Base-by-base conservation (phyloP, 64 coral and sea anemone species). In the Stylophora pistillata region DNA sequence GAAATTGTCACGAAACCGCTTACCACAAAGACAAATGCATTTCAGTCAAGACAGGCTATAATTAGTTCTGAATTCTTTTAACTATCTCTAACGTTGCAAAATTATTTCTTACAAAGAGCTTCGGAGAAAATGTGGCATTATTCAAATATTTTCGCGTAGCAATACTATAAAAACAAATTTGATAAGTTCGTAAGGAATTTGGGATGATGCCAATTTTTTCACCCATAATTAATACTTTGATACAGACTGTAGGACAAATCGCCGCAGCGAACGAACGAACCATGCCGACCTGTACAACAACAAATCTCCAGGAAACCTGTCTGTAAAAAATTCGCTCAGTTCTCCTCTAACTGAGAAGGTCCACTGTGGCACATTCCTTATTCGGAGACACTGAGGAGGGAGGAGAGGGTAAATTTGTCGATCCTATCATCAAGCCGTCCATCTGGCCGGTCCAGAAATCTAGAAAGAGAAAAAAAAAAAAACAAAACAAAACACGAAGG, bases 371-470 rank as follows among this genome's bases (percentile, higher is more conserved):
- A n/a, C 80, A 13, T 11, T 21, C 62, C 3, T 20, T 37, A 54
- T 34, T 70, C 27, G 33, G 29, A 69, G 80, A 84, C 65, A 70
- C 62, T 84, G 80, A 54, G 30, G 80, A 28, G 34, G 80, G 31
- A 16, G 80, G 60, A 33, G 30, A 14, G 13, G 80, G 60, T 23
- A 69, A 69, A 20, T 21, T 68, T 84, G 80, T 84, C 69, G 62
- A 21, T 20, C 80, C 60, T 69, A 53, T 84, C 4, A 84, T 15
- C 1, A 84, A 37, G 20, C 65, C 80, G 13, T 84, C 80, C 80
- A 84, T 84, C 11, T 84, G 80, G 37, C 14, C 69, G 41, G 33
- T 70, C 80, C 80, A 84, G 18, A 84, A 84, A 21, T 84, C 80
- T 84, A 37, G 69, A 84, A 27, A 27, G 9, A 4, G 53, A 5